Evolutionary conservation across 2,888 invertebrate species (phyloP), one percentile per base, ranked within the genome.

Genomic region (Drosophila ezoana): DNA sequence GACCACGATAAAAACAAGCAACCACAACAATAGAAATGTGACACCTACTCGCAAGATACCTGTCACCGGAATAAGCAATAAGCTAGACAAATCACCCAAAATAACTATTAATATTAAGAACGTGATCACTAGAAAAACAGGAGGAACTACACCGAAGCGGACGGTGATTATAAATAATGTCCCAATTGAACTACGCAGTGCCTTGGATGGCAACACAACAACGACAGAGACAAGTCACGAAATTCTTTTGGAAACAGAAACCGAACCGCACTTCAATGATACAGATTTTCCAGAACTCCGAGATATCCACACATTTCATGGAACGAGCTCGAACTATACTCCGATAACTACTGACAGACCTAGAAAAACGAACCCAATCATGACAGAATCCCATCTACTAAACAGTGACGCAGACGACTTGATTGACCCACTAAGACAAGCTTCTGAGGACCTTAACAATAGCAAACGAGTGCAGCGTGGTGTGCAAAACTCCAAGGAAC

Each of bases 151-250:
- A 2, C 82, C 89, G 1, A 81, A 90, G 65, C 82, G 89, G 2
- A 90, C 90, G 6, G 89, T 91, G 10, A 68, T 91, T n/a, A 88
- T 92, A 3, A 91, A 92, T 62, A 92, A 92, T 70, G 81, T 92
- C 13, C 87, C 91, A 37, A 79, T 92, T 20, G 90, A 91, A 53
- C 59, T 92, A 2, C 74, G 92, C n/a, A 89, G 76, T 41, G 89
- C 89, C 40, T 52, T 20, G 1, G 48, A 61, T 5, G 68, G 33
- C 1, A 75, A 73, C 41, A 32, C 32, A 9, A 67, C 65, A 6
- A 38, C 28, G 23, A 63, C 45, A 18, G 62, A 52, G 23, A 65
- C 60, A 33, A 43, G 51, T 10, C 2, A 5, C 13, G 32, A 66
- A 8, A 2, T 3, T 38, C 18, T 14, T 1, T 8, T n/a, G 16